Conservation (phyloP, 2,113 vertebrate species). For the zebrafish (Danio rerio) region GRCz12tu NC_133186.1:25564001-25564500, state of each 20-base stretch:
- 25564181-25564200: neutral
- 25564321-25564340: neutral
- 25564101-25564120: no score
- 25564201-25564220: neutral
- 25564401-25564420: constrained; percentile 25
- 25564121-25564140: no score
- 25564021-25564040: no score
- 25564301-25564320: neutral
- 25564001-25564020: no score
- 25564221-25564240: neutral
- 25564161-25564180: no score
- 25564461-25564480: constrained; percentile 55
- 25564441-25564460: constrained; percentile 41
- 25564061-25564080: no score
- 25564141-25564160: no score
- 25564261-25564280: neutral
- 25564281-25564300: constrained; percentile 14
- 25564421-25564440: constrained; percentile 22
- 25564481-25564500: constrained; percentile 52
- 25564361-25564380: constrained; percentile 20
- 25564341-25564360: neutral
- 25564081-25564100: no score
- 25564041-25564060: no score
- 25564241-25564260: neutral
- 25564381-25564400: constrained; percentile 19